phyloP scores from a whole-genome alignment of 35 echinoderm and acorn worm genomes.

The Patiria miniata region DNA sequence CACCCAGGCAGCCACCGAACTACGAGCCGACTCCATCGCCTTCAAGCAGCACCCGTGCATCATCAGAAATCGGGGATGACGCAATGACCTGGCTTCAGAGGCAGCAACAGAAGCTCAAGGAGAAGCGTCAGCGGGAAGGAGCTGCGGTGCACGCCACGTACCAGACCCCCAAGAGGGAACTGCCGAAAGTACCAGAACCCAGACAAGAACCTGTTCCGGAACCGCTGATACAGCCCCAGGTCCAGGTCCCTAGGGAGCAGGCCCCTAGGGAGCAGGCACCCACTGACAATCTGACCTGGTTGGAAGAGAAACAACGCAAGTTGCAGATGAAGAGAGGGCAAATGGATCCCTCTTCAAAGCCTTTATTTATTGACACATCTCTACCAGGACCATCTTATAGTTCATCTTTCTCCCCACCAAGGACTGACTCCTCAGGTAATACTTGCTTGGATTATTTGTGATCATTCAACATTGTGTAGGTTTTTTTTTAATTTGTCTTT shows the following conservation, averaged over 20 bases:
- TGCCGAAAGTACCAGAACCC: not conserved
- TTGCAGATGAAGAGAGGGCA: constrained; percentile 28
- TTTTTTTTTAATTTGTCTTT: too few relatives aligned
- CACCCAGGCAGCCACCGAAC: not conserved
- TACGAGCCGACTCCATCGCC: not conserved
- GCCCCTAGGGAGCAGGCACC: constrained; percentile 7
- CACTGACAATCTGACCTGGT: constrained; percentile 36
- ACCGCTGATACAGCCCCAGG: not conserved
- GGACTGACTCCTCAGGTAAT: constrained; percentile 1
- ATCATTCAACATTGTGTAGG: too few relatives aligned
- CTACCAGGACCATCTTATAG: constrained; percentile 5
- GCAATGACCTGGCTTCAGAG: constrained; percentile 49
- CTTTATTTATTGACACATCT: constrained; percentile 34
- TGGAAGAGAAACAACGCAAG: constrained; percentile 54
- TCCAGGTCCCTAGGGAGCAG: too few relatives aligned
- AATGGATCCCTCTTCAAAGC: not conserved
- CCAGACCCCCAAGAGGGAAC: constrained; percentile 13
- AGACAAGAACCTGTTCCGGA: not conserved
- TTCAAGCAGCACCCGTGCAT: not conserved
- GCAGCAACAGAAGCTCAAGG: constrained; percentile 62
- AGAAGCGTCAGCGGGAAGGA: constrained; percentile 46
- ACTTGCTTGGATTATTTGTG: not conserved
- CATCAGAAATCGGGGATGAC: constrained; percentile 10
- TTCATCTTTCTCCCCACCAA: not conserved
- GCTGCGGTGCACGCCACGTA: not conserved